Evolutionary conservation across 2,113 vertebrate genomes (phyloP), one percentile per base, ranked within the genome.

Genomic region (Cyanoderma ruficeps): DNA sequence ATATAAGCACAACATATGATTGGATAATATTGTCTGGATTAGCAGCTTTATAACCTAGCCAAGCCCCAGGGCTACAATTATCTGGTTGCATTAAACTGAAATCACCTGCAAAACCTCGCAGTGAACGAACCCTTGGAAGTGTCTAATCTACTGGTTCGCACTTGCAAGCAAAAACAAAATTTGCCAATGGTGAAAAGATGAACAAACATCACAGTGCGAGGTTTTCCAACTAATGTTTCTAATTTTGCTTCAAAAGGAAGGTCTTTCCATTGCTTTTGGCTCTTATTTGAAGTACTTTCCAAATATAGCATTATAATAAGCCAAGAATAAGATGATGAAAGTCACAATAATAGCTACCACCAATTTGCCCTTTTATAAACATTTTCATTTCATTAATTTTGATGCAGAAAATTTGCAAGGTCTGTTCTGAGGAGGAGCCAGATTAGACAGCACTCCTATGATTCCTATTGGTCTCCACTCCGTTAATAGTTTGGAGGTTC

Each of bases 11-110:
- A 92, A 96, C 95, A 97, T 93, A 96, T 86, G 92, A 97, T 92
- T 41, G 9, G 92, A 96, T 98, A 96, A 97, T 95, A 97, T 86
- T 95, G 96, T 96, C 96, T 94, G 97, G 97, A 97, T 98, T 98
- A 98, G 95, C 97, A 94, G 96, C 96, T 98, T 98, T 98, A 97
- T 92, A 96, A 94, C 94, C 89, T 71, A 92, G 89, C 94, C 88
- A 97, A 96, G 96, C 97, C 98, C 97, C 94, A 96, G 71, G 96
- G 97, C 98, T 97, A 97, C 96, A 98, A 98, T 98, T 98, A 98
- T 96, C 97, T 98, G 94, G 84, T 88, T 97, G 92, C 97, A 98
- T 97, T 98, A 98, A 97, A 97, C 97, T 87, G 97, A 97, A 98
- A 97, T 97, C 97, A 98, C 98, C 97, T 97, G 96, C 94, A 96